Conservation (phyloP, 2,113 vertebrate genomes). For the Eudyptes chrysolophus region DNA sequence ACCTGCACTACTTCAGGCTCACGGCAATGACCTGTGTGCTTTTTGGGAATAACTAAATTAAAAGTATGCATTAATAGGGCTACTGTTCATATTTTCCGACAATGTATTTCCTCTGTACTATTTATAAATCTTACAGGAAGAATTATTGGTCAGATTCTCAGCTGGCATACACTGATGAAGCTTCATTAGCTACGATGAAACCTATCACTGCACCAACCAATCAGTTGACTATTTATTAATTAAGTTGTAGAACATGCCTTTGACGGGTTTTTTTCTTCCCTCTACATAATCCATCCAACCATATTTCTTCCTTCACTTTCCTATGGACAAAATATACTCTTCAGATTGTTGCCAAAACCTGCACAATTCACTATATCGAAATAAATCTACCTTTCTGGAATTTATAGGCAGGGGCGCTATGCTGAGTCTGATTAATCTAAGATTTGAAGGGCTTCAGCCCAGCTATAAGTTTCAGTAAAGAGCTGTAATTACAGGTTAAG, state of each 20-base stretch:
- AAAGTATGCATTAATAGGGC: slow-evolving; percentile 14
- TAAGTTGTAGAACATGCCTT: slow-evolving; percentile 17
- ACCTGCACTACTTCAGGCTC: neutral
- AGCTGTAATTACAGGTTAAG: slow-evolving; percentile 55
- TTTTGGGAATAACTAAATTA: slow-evolving; percentile 44
- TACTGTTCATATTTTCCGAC: slow-evolving; percentile 36
- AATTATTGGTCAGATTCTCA: slow-evolving; percentile 16
- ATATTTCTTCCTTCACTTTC: slow-evolving; percentile 14
- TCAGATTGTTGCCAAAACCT: slow-evolving; percentile 15
- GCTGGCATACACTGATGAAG: slow-evolving; percentile 10
- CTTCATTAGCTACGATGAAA: slow-evolving; percentile 36
- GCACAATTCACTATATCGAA: neutral
- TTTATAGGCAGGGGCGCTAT: neutral
- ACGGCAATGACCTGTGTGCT: neutral
- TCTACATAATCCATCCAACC: neutral
- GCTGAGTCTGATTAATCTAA: slow-evolving; percentile 44
- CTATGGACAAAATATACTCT: neutral
- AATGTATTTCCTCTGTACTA: slow-evolving; percentile 8
- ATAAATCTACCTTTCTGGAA: slow-evolving; percentile 44
- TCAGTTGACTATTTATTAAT: slow-evolving; percentile 42
- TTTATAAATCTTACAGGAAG: slow-evolving; percentile 44
- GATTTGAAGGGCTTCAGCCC: slow-evolving; percentile 46
- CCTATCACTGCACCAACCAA: slow-evolving; percentile 14
- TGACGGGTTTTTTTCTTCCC: neutral
- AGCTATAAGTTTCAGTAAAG: slow-evolving; percentile 44